phyloP scores from a whole-genome alignment of 2,888 invertebrate genomes.

The Hipparchia sbordonii region DNA sequence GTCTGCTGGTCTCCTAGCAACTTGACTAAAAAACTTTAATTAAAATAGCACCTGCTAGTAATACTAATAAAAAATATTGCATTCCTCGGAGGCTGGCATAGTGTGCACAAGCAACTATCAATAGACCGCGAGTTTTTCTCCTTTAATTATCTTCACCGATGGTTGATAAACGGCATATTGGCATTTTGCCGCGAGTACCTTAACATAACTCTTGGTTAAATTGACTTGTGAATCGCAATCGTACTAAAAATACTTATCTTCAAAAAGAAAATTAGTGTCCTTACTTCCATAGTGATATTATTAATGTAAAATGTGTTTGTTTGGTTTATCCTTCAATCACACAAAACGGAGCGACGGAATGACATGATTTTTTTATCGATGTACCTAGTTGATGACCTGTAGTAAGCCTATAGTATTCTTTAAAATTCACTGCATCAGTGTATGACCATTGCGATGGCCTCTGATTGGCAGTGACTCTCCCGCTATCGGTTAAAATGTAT shows the following conservation, averaged over 20 bases:
- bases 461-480: too few relatives aligned
- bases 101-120: conserved; percentile 12
- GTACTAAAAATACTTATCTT: not conserved
- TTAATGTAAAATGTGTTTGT: too few relatives aligned
- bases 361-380: too few relatives aligned
- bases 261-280: not conserved
- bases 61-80: conserved; percentile 2
- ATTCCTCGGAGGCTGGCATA: conserved; percentile 10
- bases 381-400: too few relatives aligned
- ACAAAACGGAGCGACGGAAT: too few relatives aligned
- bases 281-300: too few relatives aligned
- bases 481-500: too few relatives aligned
- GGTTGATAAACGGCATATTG: conserved; percentile 46
- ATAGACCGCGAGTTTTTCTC: conserved; percentile 26
- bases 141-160: conserved; percentile 41
- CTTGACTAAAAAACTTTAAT: not conserved
- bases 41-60: conserved; percentile 10
- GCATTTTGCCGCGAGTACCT: conserved; percentile 49
- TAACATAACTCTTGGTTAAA: not conserved
- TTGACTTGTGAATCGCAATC: conserved; percentile 8
- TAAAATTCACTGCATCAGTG: too few relatives aligned
- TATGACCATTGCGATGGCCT: too few relatives aligned
- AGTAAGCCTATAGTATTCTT: too few relatives aligned
- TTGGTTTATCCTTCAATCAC: too few relatives aligned
- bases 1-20: too few relatives aligned